These are phyloP conservation scores for Hydroisotoma schaefferi DNA, from an alignment of 2,888 invertebrate genomes.

Conservation along the genomic window DNA sequence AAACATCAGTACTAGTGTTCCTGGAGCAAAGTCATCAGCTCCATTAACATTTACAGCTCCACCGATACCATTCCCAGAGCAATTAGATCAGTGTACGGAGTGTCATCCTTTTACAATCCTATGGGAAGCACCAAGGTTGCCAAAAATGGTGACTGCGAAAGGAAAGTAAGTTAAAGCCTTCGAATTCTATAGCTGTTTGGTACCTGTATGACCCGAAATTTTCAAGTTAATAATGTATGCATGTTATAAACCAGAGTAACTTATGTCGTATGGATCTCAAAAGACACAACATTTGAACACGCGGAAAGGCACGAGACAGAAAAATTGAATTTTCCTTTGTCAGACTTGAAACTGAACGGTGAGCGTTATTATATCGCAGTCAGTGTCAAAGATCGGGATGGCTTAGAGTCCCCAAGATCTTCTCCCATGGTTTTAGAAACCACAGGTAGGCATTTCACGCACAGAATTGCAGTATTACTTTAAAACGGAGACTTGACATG, in stretches of 20 bases:
- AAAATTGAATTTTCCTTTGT: slow-evolving; percentile 13
- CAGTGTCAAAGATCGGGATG: slow-evolving; percentile 49
- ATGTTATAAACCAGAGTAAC: slow-evolving; percentile 15
- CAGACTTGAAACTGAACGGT: slow-evolving; percentile 37
- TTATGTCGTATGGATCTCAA: slow-evolving; percentile 47
- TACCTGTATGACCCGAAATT: neutral
- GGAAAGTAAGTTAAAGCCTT: slow-evolving; percentile 20
- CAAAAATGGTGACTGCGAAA: slow-evolving; percentile 19
- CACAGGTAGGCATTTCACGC: slow-evolving; percentile 37
- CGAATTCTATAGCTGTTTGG: neutral
- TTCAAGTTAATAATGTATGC: neutral
- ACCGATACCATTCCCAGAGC: slow-evolving; percentile 62
- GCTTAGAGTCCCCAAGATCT: slow-evolving; percentile 50
- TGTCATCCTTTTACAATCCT: slow-evolving; percentile 29
- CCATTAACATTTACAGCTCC: slow-evolving; percentile 59
- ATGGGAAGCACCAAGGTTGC: slow-evolving; percentile 32
- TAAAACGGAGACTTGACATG: no score
- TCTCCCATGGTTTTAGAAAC: slow-evolving; percentile 45
- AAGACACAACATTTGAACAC: slow-evolving; percentile 30
- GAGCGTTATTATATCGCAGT: slow-evolving; percentile 50
- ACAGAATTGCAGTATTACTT: neutral
- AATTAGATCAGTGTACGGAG: slow-evolving; percentile 54
- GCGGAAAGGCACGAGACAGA: slow-evolving; percentile 28
- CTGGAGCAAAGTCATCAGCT: slow-evolving; percentile 55
- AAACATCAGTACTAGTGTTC: slow-evolving; percentile 55